These are phyloP conservation scores for Mormyrus hasselquistii DNA, from an alignment of 2,797 vertebrate species.

Conservation along the genomic window DNA sequence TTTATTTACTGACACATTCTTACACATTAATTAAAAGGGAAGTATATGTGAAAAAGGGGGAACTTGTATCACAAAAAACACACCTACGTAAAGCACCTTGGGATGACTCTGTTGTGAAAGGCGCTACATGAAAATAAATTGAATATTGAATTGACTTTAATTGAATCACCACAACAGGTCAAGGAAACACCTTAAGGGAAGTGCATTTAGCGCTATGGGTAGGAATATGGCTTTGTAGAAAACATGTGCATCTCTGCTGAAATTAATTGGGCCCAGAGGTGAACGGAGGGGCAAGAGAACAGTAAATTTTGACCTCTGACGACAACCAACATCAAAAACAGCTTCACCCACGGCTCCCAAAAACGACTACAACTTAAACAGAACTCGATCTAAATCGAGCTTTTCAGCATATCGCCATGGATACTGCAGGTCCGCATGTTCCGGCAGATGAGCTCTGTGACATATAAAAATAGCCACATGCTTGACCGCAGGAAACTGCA, in stretches of 20 bases:
- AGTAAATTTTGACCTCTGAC: not conserved
- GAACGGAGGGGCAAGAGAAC: not conserved
- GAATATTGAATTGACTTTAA: not conserved
- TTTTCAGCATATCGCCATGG: not conserved
- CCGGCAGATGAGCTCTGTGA: not conserved
- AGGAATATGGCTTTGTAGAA: not conserved
- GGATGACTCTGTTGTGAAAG: not conserved
- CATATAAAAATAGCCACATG: not conserved
- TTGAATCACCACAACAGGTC: not conserved
- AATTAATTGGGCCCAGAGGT: not conserved
- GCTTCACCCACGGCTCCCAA: not conserved
- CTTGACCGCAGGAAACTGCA: not conserved
- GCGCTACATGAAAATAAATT: not conserved
- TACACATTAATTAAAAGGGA: not conserved
- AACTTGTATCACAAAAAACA: not conserved
- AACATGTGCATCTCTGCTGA: not conserved
- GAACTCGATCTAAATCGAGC: not conserved
- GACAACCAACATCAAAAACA: not conserved
- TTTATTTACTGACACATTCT: not conserved
- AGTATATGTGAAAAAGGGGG: not conserved
- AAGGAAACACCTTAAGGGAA: not conserved
- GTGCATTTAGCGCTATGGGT: not conserved
- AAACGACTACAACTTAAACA: not conserved
- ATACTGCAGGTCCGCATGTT: not conserved
- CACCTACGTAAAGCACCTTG: not conserved